phyloP scores from a whole-genome alignment of 2,888 invertebrate species.

The Torymus auratus region DNA sequence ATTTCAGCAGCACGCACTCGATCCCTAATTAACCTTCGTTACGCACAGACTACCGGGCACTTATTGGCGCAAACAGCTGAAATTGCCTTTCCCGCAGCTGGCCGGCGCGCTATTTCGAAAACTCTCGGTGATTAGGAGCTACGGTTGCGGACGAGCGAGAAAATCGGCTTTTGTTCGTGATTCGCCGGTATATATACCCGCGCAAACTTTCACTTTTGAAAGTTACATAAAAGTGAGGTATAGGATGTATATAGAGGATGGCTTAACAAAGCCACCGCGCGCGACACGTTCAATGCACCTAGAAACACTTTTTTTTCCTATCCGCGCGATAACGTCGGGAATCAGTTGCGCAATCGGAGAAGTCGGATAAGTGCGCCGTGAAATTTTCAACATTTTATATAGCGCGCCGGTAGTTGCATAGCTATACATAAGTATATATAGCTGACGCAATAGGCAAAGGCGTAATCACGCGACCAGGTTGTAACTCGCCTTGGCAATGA shows the following conservation, averaged over 20 bases:
- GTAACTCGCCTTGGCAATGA: constrained; percentile 40
- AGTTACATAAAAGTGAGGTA: constrained; percentile 22
- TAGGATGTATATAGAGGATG: too few relatives aligned
- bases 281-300: too few relatives aligned
- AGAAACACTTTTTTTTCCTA: too few relatives aligned
- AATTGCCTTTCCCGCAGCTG: constrained; percentile 15
- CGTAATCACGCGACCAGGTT: constrained; percentile 25
- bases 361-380: constrained; percentile 46
- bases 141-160: too few relatives aligned
- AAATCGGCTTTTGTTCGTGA: too few relatives aligned
- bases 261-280: too few relatives aligned
- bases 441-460: constrained; percentile 40
- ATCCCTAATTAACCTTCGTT: constrained; percentile 58
- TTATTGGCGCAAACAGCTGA: not conserved
- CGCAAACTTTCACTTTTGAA: constrained; percentile 36
- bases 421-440: not conserved
- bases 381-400: constrained; percentile 21
- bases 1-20: not conserved
- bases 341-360: not conserved
- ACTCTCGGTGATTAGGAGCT: not conserved
- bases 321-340: too few relatives aligned
- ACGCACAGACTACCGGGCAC: constrained; percentile 2
- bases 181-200: not conserved
- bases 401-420: too few relatives aligned
- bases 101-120: not conserved